Evolutionary conservation across 2,797 vertebrate genomes (phyloP).

Genomic region (Coregonus sp.): DNA sequence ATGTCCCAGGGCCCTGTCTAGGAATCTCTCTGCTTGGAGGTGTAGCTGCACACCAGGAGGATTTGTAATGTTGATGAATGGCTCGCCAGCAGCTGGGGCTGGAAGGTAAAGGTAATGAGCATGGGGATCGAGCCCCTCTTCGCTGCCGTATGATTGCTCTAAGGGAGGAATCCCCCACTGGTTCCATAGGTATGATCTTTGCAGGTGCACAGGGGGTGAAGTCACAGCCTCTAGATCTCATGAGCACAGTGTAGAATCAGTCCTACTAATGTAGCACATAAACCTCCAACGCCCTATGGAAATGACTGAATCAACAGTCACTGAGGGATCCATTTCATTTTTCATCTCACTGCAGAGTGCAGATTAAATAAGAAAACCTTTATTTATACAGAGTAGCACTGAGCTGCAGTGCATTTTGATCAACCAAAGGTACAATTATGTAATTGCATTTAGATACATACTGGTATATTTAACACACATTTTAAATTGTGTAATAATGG

Average conservation of each 20-base stretch:
- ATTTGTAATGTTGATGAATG: conserved; percentile 81
- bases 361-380: neutral
- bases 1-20: conserved; percentile 52
- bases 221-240: conserved; percentile 63
- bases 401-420: neutral
- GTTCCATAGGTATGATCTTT: conserved; percentile 77
- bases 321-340: conserved; percentile 3
- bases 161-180: conserved; percentile 76
- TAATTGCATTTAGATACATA: neutral
- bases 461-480: neutral
- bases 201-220: conserved; percentile 71
- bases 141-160: conserved; percentile 62
- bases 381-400: neutral
- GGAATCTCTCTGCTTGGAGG: conserved; percentile 66
- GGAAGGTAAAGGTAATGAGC: conserved; percentile 87
- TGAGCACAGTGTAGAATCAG: conserved; percentile 57
- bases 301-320: conserved; percentile 29
- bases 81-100: conserved; percentile 80
- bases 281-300: conserved; percentile 14
- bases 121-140: conserved; percentile 67
- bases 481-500: no score
- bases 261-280: conserved; percentile 34
- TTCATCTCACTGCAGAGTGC: conserved; percentile 4
- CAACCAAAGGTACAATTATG: neutral
- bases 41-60: conserved; percentile 68